Base-by-base conservation (phyloP, 2,888 invertebrate genomes). In the Idaea biselata region DNA sequence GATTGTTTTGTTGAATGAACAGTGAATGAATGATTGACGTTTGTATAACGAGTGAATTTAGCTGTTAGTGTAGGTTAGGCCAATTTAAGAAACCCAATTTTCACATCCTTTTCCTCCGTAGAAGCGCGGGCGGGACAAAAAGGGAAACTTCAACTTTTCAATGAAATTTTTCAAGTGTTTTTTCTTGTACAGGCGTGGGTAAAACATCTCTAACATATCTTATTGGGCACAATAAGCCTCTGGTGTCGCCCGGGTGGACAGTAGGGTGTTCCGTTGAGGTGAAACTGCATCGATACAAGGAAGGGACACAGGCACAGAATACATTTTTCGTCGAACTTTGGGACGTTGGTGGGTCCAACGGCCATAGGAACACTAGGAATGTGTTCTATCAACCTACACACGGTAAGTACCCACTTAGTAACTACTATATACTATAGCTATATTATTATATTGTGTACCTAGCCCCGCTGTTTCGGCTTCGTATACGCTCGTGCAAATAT, bases 251-350 rank as follows among this genome's bases (percentile, higher is more conserved):
- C 0, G 96, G 97, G 62, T 99, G 98, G 97, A 99, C 99, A 0
- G 96, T 99, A 55, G 99, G 99, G 1, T 98, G 98, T 84, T 96
- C 97, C 1, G 96, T 99, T 0, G 99, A 99, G 92, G 98, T 99
- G 0, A 98, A 98, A 93, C 91, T 99, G 59, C 99, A 99, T 81
- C 97, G 98, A 82, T 99, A 96, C 83, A 97, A 97, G 83, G 98
- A 98, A 88, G 98, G 98, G 1, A 98, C 98, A 0, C 96, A 97
- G 18, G 95, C 96, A 65, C 98, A 99, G 83, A 96, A 96, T 75
- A 96, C 97, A 6, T 98, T 96, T 84, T 99, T 98, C 84, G 94
- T 99, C 25, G 99, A 99, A 89, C 93, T 99, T 44, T 99, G 99
- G 97, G 99, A 99, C 84, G 95, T 99, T 61, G 99, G 99, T 6